phyloP scores from a whole-genome alignment of 1,140 invertebrate species.

The Periplaneta americana region DNA sequence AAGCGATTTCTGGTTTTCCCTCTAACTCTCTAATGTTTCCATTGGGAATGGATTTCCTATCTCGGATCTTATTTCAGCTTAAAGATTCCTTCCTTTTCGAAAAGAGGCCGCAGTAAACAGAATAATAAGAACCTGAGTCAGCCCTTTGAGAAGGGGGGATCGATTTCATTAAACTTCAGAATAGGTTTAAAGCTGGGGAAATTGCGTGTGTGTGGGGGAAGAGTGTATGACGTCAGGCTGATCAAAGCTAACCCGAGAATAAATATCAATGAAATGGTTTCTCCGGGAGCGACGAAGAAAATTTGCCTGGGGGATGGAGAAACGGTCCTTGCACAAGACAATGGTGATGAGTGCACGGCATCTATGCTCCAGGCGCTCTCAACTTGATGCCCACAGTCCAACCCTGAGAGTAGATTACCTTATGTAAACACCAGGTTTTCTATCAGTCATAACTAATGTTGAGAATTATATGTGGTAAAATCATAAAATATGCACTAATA shows the following conservation, averaged over 20 bases:
- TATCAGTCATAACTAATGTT: too few relatives aligned
- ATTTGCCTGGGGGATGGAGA: not conserved
- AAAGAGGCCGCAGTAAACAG: too few relatives aligned
- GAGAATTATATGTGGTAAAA: too few relatives aligned
- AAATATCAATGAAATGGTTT: not conserved
- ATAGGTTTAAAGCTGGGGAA: not conserved
- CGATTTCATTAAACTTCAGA: not conserved
- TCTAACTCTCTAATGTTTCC: too few relatives aligned
- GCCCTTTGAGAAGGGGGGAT: not conserved
- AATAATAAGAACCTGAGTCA: too few relatives aligned
- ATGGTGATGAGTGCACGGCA: not conserved
- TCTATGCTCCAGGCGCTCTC: not conserved
- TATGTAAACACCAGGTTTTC: too few relatives aligned
- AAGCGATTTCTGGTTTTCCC: too few relatives aligned
- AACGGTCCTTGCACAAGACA: not conserved
- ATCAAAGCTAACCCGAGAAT: not conserved
- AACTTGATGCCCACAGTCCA: not conserved
- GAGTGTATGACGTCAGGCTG: not conserved
- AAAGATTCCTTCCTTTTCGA: too few relatives aligned
- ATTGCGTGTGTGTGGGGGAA: not conserved
- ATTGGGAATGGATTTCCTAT: too few relatives aligned
- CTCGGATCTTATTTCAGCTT: too few relatives aligned
- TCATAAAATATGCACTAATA: too few relatives aligned
- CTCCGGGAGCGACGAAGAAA: not conserved
- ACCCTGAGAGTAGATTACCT: too few relatives aligned